Conservation (phyloP, 2,797 vertebrate genomes). For the Brotula barbata region DNA sequence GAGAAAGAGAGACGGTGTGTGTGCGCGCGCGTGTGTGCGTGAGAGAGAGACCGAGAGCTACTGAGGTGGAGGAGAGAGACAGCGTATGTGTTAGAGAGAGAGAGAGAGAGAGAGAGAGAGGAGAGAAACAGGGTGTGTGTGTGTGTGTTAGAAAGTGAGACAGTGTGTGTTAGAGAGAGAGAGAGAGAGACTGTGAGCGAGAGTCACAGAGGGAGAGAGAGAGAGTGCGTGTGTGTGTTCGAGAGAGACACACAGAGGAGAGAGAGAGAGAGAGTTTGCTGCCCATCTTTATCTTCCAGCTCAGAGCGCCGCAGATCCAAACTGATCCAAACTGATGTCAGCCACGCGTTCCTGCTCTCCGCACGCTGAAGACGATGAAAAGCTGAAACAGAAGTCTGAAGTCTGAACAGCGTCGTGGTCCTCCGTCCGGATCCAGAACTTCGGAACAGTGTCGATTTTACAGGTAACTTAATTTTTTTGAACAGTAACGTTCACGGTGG, state of each 20-base stretch:
- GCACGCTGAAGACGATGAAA: not conserved
- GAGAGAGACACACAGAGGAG: constrained; percentile 24
- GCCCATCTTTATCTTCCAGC: constrained; percentile 11
- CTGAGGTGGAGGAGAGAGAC: no score
- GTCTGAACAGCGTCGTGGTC: accelerated
- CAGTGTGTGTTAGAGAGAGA: no score
- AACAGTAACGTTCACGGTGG: no score
- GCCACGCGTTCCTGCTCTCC: not conserved
- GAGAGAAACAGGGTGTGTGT: no score
- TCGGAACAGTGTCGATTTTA: not conserved
- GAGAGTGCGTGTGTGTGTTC: no score
- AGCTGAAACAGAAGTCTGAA: constrained; percentile 11
- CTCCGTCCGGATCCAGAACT: constrained; percentile 39
- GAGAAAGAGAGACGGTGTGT: constrained; percentile 29
- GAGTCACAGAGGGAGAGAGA: no score
- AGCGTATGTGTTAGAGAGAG: constrained; percentile 3
- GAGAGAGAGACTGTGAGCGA: no score
- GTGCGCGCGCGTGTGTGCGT: not conserved
- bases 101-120: constrained; percentile 29
- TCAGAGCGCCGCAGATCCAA: constrained; percentile 6
- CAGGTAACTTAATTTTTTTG: constrained; percentile 46
- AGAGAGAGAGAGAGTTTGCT: constrained; percentile 20
- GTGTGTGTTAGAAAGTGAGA: constrained; percentile 2
- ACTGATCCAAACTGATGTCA: constrained; percentile 13
- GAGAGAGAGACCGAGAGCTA: no score